Conservation (phyloP, 2,797 vertebrate species). For the Darevskia mixta region DNA sequence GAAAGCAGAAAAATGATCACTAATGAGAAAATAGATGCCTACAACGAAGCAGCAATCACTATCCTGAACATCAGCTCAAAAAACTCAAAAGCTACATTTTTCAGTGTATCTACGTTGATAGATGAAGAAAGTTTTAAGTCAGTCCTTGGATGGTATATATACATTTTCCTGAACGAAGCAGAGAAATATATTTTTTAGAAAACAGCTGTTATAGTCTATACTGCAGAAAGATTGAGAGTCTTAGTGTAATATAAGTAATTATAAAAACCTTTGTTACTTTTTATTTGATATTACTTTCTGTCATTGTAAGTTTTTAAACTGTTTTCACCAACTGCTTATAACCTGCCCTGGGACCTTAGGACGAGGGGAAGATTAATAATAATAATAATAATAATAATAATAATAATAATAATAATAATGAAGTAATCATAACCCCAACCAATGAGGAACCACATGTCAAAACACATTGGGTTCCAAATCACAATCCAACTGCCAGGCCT, state of each 20-base stretch:
- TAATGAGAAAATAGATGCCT: conserved; percentile 91
- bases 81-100: conserved; percentile 84
- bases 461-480: background rate
- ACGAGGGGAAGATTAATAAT: too few species aligned
- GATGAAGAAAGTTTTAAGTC: conserved; percentile 89
- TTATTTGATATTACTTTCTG: background rate
- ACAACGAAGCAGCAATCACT: conserved; percentile 89
- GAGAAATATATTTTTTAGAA: conserved; percentile 77
- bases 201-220: background rate
- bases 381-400: too few species aligned
- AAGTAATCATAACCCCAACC: background rate
- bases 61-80: conserved; percentile 87
- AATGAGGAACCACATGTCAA: background rate
- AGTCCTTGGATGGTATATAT: conserved; percentile 89
- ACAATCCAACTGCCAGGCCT: background rate
- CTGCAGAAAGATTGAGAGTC: background rate
- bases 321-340: too few species aligned
- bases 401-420: too few species aligned
- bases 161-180: conserved; percentile 92
- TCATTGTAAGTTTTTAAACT: too few species aligned
- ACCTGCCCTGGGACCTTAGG: too few species aligned
- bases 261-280: background rate
- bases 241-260: too few species aligned
- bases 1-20: conserved; percentile 96
- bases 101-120: conserved; percentile 90